A percentile compares a stretch with the other conserved stretches of the same genome.
phyloP scores from a whole-genome alignment of 2,113 vertebrate genomes.

The Podarcis cretensis region DNA sequence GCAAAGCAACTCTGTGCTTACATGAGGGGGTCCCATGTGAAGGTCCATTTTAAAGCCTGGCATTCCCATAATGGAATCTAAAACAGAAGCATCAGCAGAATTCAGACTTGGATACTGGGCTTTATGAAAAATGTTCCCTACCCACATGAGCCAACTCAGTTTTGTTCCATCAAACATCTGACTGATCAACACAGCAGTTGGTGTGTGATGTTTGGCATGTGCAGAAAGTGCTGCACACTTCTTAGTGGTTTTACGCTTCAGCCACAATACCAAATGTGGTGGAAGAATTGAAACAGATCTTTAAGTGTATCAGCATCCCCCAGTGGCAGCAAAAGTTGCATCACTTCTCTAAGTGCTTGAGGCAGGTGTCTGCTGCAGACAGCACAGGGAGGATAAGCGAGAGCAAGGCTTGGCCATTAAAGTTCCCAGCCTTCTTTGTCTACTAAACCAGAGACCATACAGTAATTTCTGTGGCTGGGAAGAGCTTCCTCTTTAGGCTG shows the following conservation, averaged over 20 bases:
- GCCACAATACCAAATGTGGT: neutral
- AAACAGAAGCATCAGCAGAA: neutral
- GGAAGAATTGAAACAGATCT: neutral
- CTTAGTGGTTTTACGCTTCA: neutral
- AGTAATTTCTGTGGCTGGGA: neutral
- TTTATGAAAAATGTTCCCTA: too few species aligned
- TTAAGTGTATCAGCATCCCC: neutral
- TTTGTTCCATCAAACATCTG: neutral
- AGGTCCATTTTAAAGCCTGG: neutral
- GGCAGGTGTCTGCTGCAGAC: neutral
- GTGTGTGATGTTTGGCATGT: neutral
- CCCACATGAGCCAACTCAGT: neutral
- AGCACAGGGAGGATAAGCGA: neutral
- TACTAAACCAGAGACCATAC: neutral
- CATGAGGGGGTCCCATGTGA: neutral
- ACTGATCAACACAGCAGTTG: neutral
- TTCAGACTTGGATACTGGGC: neutral
- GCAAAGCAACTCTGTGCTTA: neutral
- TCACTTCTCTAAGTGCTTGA: neutral
- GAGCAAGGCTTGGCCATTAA: neutral
- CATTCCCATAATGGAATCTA: neutral
- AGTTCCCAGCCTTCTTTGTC: neutral
- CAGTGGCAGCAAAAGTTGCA: neutral
- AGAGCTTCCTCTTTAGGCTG: neutral
- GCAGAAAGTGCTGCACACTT: neutral